phyloP scores from a whole-genome alignment of 2,888 invertebrate species.

The Leptarthrus brevirostris region DNA sequence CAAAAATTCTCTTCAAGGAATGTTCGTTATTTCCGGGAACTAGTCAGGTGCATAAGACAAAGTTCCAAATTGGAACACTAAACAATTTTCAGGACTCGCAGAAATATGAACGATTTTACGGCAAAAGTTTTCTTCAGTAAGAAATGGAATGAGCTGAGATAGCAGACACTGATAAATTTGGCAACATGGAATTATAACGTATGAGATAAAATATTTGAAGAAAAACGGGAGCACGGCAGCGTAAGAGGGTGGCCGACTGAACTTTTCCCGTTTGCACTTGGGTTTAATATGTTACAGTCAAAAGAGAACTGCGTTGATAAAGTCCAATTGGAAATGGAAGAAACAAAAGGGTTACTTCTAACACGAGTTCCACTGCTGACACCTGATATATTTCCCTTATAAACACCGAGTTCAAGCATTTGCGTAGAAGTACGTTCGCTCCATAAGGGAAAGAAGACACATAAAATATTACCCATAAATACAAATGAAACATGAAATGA shows the following conservation, averaged over 20 bases:
- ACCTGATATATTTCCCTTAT: conserved; percentile 42
- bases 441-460: background rate
- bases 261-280: background rate
- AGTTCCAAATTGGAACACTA: background rate
- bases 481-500: conserved; percentile 36
- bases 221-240: too few species aligned
- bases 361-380: conserved; percentile 9
- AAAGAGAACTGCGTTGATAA: background rate
- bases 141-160: conserved; percentile 7
- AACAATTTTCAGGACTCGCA: background rate
- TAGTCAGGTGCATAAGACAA: conserved; percentile 1
- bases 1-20: background rate
- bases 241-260: too few species aligned
- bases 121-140: background rate
- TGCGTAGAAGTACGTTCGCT: background rate
- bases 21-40: background rate
- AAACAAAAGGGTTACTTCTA: conserved; percentile 2
- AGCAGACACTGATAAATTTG: conserved; percentile 6
- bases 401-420: conserved; percentile 1
- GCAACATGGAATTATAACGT: background rate
- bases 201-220: background rate
- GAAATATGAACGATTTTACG: background rate
- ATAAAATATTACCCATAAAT: conserved; percentile 49
- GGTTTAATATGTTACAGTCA: conserved; percentile 13
- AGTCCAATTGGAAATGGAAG: background rate